A percentile compares a stretch with the other conserved stretches of the same genome.
Conservation (phyloP, 2,888 invertebrate species). For the Tiliacea citrago region DNA sequence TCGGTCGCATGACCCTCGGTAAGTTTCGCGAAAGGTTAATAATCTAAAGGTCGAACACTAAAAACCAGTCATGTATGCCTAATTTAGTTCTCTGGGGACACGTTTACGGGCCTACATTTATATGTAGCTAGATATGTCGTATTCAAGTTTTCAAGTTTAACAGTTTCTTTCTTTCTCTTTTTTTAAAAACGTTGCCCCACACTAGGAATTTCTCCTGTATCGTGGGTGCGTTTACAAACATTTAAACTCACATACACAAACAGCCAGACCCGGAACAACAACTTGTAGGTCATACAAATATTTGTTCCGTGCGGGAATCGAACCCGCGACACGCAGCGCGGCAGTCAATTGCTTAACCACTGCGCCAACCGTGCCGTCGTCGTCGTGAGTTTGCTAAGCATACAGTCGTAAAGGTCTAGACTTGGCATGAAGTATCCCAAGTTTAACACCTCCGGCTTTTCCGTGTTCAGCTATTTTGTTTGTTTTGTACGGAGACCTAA, state of each 20-base stretch:
- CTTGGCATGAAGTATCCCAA: slow-evolving; percentile 25
- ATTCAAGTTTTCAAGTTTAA: slow-evolving; percentile 31
- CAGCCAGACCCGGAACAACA: too few relatives aligned
- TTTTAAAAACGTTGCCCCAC: too few relatives aligned
- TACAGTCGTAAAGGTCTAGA: slow-evolving; percentile 14
- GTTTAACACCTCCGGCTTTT: slow-evolving; percentile 29
- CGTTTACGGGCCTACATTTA: slow-evolving; percentile 50
- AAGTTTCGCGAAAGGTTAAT: slow-evolving; percentile 77
- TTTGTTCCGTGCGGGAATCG: too few relatives aligned
- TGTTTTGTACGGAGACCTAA: slow-evolving; percentile 11
- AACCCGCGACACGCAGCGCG: too few relatives aligned
- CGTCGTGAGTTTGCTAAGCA: slow-evolving; percentile 19
- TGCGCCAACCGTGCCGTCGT: too few relatives aligned
- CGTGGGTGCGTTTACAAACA: too few relatives aligned
- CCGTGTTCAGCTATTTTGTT: slow-evolving; percentile 15
- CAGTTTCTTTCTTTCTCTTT: too few relatives aligned
- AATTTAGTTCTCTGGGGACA: slow-evolving; percentile 68
- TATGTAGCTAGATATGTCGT: slow-evolving; percentile 12
- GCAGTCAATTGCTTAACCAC: too few relatives aligned
- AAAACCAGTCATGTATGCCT: slow-evolving; percentile 74
- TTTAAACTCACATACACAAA: too few relatives aligned
- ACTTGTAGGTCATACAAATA: too few relatives aligned
- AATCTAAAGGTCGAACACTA: slow-evolving; percentile 77
- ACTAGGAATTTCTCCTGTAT: too few relatives aligned
- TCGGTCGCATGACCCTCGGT: slow-evolving; percentile 65